Conservation (phyloP, 2,888 invertebrate genomes). For the Nephrotoma guestfalica region DNA sequence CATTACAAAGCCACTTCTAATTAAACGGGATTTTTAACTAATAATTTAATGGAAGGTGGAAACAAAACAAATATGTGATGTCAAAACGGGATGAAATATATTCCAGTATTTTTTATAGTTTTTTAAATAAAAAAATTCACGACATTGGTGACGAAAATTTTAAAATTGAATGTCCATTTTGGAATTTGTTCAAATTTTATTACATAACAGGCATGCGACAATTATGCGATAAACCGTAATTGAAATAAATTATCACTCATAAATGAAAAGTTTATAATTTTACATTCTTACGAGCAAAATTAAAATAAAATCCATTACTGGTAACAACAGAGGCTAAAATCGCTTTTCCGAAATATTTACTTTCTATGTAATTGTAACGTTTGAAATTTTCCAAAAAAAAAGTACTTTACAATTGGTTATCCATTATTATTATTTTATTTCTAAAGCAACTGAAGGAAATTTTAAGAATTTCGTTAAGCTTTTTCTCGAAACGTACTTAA, state of each 20-base stretch:
- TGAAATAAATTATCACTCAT: neutral
- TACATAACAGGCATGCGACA: neutral
- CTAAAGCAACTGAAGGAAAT: neutral
- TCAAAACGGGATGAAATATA: too few relatives aligned
- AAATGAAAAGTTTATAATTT: neutral
- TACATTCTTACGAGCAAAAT: neutral
- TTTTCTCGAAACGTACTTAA: neutral
- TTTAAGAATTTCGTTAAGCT: neutral
- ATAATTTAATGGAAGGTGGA: too few relatives aligned
- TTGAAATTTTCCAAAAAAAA: neutral
- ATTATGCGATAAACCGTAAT: neutral
- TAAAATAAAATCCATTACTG: neutral
- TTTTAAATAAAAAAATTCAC: too few relatives aligned
- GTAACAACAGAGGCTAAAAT: neutral
- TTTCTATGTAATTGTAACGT: neutral
- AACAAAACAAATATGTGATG: too few relatives aligned
- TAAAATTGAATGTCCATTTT: too few relatives aligned
- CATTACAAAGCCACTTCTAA: too few relatives aligned
- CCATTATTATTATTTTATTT: neutral
- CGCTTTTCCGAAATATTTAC: neutral
- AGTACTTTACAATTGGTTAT: neutral
- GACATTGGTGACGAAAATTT: too few relatives aligned
- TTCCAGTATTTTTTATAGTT: too few relatives aligned
- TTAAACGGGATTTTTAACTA: too few relatives aligned
- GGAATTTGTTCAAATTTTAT: too few relatives aligned